phyloP scores from a whole-genome alignment of 2,888 invertebrate genomes.

The Andrena chrysosceles region DNA sequence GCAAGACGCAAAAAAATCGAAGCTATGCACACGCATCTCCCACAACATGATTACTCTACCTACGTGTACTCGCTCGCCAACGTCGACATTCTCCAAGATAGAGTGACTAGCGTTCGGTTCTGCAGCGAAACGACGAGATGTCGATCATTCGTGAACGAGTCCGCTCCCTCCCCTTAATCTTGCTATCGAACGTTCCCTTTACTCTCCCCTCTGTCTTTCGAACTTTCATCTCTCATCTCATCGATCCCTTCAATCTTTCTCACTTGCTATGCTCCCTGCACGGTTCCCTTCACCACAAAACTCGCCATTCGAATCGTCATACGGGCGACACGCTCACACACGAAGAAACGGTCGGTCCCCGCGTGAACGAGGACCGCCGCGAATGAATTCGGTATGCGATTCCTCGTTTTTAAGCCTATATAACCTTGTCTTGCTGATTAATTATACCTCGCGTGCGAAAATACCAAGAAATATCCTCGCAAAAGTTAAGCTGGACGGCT shows the following conservation, averaged over 20 bases:
- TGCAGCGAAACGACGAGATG: slow-evolving; percentile 41
- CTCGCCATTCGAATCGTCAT: slow-evolving; percentile 48
- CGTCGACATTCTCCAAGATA: slow-evolving; percentile 22
- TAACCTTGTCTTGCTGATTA: slow-evolving; percentile 70
- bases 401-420: slow-evolving; percentile 67
- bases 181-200: neutral
- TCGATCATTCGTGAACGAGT: slow-evolving; percentile 34
- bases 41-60: slow-evolving; percentile 1
- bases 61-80: slow-evolving; percentile 19
- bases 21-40: slow-evolving; percentile 41
- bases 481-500: slow-evolving; percentile 85
- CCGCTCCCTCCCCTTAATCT: neutral
- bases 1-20: slow-evolving; percentile 45
- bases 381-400: slow-evolving; percentile 65
- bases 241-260: neutral
- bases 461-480: slow-evolving; percentile 84
- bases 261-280: neutral
- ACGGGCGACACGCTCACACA: slow-evolving; percentile 52
- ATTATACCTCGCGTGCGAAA: slow-evolving; percentile 82
- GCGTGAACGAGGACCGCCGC: slow-evolving; percentile 11
- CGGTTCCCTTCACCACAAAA: neutral
- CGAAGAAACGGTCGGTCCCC: slow-evolving; percentile 42
- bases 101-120: slow-evolving; percentile 40
- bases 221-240: neutral
- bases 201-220: slow-evolving; percentile 1